A percentile compares a stretch with the other conserved stretches of the same genome.
Evolutionary conservation across 2,888 invertebrate species (phyloP).

Genomic region (Unio pictorum): DNA sequence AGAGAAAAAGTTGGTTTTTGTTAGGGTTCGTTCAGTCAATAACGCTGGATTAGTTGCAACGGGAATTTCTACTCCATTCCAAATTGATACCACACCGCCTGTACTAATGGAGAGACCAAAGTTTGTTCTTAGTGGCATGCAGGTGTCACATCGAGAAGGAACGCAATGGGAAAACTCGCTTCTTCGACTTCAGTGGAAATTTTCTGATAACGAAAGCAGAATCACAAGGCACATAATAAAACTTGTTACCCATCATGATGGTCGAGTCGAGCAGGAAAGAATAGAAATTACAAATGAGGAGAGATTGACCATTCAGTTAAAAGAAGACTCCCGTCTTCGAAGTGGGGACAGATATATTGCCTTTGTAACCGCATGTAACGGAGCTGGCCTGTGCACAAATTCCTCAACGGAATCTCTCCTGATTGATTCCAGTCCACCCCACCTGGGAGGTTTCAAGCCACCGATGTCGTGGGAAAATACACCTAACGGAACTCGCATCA

Average conservation of each 20-base stretch:
- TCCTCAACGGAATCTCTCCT: slow-evolving; percentile 20
- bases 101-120: neutral
- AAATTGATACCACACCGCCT: slow-evolving; percentile 2
- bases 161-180: slow-evolving; percentile 33
- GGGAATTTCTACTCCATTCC: slow-evolving; percentile 2
- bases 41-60: slow-evolving; percentile 3
- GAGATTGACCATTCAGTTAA: slow-evolving; percentile 15
- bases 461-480: slow-evolving; percentile 22
- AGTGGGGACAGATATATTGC: slow-evolving; percentile 34
- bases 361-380: slow-evolving; percentile 34
- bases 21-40: slow-evolving; percentile 7
- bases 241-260: slow-evolving; percentile 28
- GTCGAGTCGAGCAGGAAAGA: slow-evolving; percentile 27
- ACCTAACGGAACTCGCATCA: slow-evolving; percentile 2
- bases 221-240: slow-evolving; percentile 23
- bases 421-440: slow-evolving; percentile 48
- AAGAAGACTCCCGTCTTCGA: slow-evolving; percentile 18
- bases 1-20: neutral
- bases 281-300: slow-evolving; percentile 21
- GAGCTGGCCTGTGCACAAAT: slow-evolving; percentile 37
- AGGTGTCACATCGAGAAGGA: too few relatives aligned
- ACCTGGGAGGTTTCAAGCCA: slow-evolving; percentile 40
- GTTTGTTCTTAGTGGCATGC: too few relatives aligned
- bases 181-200: slow-evolving; percentile 20
- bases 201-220: slow-evolving; percentile 30